Conservation (phyloP, 2,797 vertebrate genomes). For the Champsocephalus gunnari region DNA sequence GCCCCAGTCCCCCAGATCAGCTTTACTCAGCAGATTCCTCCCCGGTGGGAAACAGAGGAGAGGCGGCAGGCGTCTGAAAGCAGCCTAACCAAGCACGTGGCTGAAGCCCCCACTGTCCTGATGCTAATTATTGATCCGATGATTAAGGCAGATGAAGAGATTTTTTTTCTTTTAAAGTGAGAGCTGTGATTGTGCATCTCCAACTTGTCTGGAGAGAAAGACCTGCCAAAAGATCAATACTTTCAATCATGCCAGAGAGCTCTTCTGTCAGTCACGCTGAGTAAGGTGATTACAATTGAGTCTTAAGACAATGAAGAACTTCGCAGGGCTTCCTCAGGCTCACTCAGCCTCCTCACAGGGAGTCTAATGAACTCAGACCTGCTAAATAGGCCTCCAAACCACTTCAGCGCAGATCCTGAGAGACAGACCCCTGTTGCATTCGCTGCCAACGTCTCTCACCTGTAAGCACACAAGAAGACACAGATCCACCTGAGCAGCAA, state of each 20-base stretch:
- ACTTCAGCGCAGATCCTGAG: constrained; percentile 57
- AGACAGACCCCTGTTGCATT: constrained; percentile 32
- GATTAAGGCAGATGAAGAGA: constrained; percentile 98
- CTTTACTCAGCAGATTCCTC: constrained; percentile 95
- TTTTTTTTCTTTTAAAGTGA: constrained; percentile 83
- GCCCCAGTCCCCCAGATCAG: constrained; percentile 88
- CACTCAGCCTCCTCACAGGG: constrained; percentile 86
- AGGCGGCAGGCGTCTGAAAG: constrained; percentile 76
- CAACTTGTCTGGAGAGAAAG: constrained; percentile 88
- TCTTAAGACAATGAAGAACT: constrained; percentile 97
- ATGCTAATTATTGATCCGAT: constrained; percentile 96
- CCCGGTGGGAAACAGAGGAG: constrained; percentile 72
- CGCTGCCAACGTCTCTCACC: constrained; percentile 40
- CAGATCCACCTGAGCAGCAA: constrained; percentile 17
- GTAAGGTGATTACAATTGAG: constrained; percentile 98
- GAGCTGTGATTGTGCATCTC: constrained; percentile 92
- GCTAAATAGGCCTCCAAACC: constrained; percentile 80
- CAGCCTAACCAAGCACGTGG: constrained; percentile 84
- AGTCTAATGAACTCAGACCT: constrained; percentile 91
- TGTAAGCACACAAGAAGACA: constrained; percentile 32
- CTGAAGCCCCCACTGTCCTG: constrained; percentile 87
- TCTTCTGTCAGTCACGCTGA: constrained; percentile 93
- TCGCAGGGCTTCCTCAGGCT: constrained; percentile 86
- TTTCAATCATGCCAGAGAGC: constrained; percentile 93
- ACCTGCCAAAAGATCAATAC: constrained; percentile 93